Evolutionary conservation across 2,888 invertebrate species (phyloP).

Genomic region (Eupeodes luniger): DNA sequence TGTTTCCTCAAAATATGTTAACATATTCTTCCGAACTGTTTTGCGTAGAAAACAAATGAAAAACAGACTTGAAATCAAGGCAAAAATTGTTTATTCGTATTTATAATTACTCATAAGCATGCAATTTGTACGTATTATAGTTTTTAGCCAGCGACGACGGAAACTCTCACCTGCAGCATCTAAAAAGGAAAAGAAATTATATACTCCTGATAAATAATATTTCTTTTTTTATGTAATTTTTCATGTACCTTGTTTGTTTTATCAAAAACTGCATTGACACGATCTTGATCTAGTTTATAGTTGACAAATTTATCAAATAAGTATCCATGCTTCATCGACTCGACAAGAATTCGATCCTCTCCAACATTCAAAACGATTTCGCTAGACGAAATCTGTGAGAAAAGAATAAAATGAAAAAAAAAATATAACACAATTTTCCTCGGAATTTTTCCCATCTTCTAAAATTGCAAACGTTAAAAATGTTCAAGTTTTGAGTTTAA

Average conservation of each 20-base stretch:
- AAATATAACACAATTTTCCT: background rate
- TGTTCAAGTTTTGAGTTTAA: too few relatives aligned
- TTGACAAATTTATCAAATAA: slow-evolving; percentile 89
- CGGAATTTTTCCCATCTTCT: too few relatives aligned
- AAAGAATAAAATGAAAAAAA: background rate
- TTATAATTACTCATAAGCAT: background rate
- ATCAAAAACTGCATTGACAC: slow-evolving; percentile 85
- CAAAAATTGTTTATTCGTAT: background rate
- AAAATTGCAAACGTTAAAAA: too few relatives aligned
- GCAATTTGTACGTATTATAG: background rate
- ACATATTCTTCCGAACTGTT: too few relatives aligned
- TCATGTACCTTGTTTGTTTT: slow-evolving; percentile 84
- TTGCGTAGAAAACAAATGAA: too few relatives aligned
- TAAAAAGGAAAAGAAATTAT: slow-evolving; percentile 75
- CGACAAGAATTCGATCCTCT: slow-evolving; percentile 90
- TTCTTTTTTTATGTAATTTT: background rate
- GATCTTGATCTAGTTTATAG: slow-evolving; percentile 87
- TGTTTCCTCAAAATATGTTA: too few relatives aligned
- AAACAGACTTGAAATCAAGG: too few relatives aligned
- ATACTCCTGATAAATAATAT: background rate
- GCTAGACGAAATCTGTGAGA: slow-evolving; percentile 85
- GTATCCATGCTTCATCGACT: slow-evolving; percentile 86
- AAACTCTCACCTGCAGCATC: slow-evolving; percentile 83
- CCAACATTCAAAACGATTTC: slow-evolving; percentile 89
- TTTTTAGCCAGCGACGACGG: slow-evolving; percentile 76